phyloP scores from a whole-genome alignment of 1,140 invertebrate genomes.

The silkworm (Bombyx mori) region ASM3026992v2 NC_085129.1:13849001-13849500 shows the following conservation, averaged over 20 bases:
- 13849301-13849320: slow-evolving; percentile 40
- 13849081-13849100: too few relatives aligned
- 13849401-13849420: slow-evolving; percentile 30
- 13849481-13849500: neutral
- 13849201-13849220: too few relatives aligned
- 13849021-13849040: too few relatives aligned
- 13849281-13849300: slow-evolving; percentile 43
- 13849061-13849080: too few relatives aligned
- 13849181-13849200: too few relatives aligned
- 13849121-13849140: too few relatives aligned
- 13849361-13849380: slow-evolving; percentile 20
- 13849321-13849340: slow-evolving; percentile 26
- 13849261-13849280: slow-evolving; percentile 36
- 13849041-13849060: too few relatives aligned
- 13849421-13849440: slow-evolving; percentile 18
- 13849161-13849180: too few relatives aligned
- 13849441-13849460: slow-evolving; percentile 15
- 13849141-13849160: too few relatives aligned
- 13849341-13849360: slow-evolving; percentile 57
- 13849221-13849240: slow-evolving; percentile 6
- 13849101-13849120: too few relatives aligned
- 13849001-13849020: too few relatives aligned
- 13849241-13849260: slow-evolving; percentile 37
- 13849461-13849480: neutral
- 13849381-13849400: slow-evolving; percentile 19